Evolutionary conservation across 2,797 vertebrate species (phyloP).

Genomic region (Smutsia gigantea): DNA sequence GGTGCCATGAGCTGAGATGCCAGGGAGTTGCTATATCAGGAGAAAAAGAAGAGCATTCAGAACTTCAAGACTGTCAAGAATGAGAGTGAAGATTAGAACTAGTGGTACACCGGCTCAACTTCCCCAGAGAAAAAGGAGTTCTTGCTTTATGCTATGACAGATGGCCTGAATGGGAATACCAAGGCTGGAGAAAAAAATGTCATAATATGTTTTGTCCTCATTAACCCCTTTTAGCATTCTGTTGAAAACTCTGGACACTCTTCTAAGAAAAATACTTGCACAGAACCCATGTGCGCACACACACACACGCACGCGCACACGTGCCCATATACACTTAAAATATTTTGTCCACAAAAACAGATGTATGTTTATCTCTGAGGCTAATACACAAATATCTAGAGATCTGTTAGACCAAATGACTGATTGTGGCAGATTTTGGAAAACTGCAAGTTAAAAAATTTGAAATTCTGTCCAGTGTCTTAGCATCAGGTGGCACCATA

Average conservation of each 20-base stretch:
- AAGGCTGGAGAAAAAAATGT: background rate
- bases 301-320: background rate
- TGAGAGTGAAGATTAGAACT: background rate
- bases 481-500: background rate
- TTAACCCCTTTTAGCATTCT: background rate
- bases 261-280: background rate
- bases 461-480: background rate
- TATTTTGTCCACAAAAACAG: background rate
- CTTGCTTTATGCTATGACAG: background rate
- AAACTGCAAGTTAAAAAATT: background rate
- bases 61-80: background rate
- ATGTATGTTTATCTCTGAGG: background rate
- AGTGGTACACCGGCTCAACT: background rate
- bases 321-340: background rate
- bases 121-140: background rate
- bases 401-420: background rate
- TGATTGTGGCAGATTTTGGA: background rate
- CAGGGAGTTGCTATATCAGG: background rate
- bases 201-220: background rate
- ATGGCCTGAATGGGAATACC: background rate
- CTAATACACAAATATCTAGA: background rate
- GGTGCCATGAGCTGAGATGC: too few species aligned
- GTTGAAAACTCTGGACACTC: background rate
- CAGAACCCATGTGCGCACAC: background rate
- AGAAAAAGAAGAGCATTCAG: background rate